Conservation (phyloP, 2,888 invertebrate genomes). For the Drosophila lacicola region DNA sequence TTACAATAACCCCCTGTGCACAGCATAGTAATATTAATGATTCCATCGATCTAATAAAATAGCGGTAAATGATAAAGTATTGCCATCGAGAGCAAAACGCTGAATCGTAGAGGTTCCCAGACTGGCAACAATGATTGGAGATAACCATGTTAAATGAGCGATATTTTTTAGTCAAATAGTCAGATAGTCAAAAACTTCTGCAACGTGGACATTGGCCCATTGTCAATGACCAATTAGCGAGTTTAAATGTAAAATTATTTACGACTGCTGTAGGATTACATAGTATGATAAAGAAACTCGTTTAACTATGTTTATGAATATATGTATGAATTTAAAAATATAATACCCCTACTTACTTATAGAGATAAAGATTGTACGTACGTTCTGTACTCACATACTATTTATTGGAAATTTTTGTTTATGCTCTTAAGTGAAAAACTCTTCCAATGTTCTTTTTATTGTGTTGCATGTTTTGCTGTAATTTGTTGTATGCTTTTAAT, state of each 20-base stretch:
- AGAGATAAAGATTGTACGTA: conserved; percentile 53
- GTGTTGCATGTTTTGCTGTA: conserved; percentile 62
- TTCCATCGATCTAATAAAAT: conserved; percentile 47
- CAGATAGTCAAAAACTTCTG: conserved; percentile 41
- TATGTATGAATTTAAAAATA: conserved; percentile 41
- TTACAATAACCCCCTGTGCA: conserved; percentile 13
- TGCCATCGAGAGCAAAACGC: conserved; percentile 40
- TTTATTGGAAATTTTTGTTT: conserved; percentile 73
- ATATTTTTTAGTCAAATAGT: conserved; percentile 75
- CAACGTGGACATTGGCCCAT: conserved; percentile 36
- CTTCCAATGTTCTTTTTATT: conserved; percentile 68
- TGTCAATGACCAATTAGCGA: conserved; percentile 36
- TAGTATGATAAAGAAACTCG: conserved; percentile 57
- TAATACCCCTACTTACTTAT: conserved; percentile 38
- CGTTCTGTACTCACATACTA: conserved; percentile 55
- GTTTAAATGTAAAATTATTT: conserved; percentile 75
- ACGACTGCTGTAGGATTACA: conserved; percentile 76
- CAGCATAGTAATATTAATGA: conserved; percentile 14
- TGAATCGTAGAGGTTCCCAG: conserved; percentile 37
- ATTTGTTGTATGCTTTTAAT: conserved; percentile 70
- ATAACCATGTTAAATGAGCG: conserved; percentile 60
- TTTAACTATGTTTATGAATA: conserved; percentile 68
- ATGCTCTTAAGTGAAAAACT: conserved; percentile 52
- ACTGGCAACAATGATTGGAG: conserved; percentile 31
- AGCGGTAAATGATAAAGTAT: conserved; percentile 69